Evolutionary conservation across 2,797 vertebrate species (phyloP).

Genomic region (Tokudaia tokunoshimensis): DNA sequence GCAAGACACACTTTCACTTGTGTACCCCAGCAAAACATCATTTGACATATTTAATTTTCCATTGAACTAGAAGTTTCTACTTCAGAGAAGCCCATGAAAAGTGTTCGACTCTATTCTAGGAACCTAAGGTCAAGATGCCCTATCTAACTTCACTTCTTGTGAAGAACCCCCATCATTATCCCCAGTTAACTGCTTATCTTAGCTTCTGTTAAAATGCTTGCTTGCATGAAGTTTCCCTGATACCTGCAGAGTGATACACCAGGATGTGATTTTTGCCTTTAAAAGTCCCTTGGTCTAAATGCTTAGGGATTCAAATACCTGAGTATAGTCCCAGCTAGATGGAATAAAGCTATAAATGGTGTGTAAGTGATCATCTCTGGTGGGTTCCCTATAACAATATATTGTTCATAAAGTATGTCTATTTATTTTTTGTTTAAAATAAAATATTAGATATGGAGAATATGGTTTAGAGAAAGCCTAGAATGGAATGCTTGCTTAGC

Average conservation of each 20-base stretch:
- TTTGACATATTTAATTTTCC: no score
- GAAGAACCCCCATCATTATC: background rate
- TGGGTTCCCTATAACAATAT: background rate
- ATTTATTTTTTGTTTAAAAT: background rate
- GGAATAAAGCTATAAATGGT: background rate
- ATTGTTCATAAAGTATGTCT: background rate
- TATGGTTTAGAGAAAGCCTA: background rate
- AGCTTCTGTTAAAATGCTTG: background rate
- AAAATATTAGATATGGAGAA: background rate
- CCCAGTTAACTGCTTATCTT: background rate
- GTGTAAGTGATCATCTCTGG: background rate
- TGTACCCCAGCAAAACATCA: no score
- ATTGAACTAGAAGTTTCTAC: no score
- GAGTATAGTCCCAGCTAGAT: background rate
- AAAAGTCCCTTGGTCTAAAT: no score
- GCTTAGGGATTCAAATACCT: no score
- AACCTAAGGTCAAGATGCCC: background rate
- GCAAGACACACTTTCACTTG: no score
- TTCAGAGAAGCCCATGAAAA: background rate
- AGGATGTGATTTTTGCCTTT: no score
- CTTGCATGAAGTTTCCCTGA: no score
- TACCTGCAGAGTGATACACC: no score
- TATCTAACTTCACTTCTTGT: background rate
- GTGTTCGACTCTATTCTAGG: background rate
- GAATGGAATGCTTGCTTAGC: no score